Percentiles rank a stretch among this genome's conserved stretches.
Conservation (phyloP, 2,113 vertebrate species). For the Mastomys coucha region DNA sequence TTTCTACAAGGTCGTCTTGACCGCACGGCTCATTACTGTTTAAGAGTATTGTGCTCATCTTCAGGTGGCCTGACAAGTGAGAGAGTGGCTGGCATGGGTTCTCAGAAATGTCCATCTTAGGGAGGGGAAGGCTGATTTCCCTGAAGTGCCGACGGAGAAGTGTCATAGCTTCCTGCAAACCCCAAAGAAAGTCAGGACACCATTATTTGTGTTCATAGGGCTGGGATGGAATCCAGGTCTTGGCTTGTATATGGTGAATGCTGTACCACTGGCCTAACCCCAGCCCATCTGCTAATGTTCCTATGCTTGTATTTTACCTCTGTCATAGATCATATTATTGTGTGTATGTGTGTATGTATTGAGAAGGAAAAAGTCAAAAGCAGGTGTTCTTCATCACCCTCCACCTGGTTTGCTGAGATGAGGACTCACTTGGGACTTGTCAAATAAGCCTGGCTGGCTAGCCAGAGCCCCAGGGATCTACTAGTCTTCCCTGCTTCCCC, state of each 20-base stretch:
- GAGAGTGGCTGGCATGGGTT: neutral
- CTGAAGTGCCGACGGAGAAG: neutral
- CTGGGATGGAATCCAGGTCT: neutral
- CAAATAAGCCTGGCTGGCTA: neutral
- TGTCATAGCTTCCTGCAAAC: neutral
- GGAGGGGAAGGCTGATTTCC: neutral
- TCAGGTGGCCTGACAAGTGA: neutral
- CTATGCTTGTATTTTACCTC: neutral
- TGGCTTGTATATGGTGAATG: neutral
- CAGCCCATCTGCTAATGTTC: neutral
- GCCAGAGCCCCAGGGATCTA: neutral
- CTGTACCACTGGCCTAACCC: neutral
- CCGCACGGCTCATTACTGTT: neutral
- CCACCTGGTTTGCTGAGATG: neutral
- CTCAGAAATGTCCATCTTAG: neutral
- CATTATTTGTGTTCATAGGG: neutral
- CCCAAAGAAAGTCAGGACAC: too few species aligned
- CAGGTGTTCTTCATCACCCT: neutral
- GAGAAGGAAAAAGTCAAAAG: too few species aligned
- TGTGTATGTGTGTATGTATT: neutral
- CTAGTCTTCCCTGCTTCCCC: neutral
- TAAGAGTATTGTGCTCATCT: neutral
- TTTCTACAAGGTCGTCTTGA: slow-evolving; percentile 13
- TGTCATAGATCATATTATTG: neutral
- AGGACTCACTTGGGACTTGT: neutral